Percentiles rank a stretch among this genome's conserved stretches.
Evolutionary conservation across 2,113 vertebrate genomes (phyloP).

Genomic region (Hymenochirus boettgeri): DNA sequence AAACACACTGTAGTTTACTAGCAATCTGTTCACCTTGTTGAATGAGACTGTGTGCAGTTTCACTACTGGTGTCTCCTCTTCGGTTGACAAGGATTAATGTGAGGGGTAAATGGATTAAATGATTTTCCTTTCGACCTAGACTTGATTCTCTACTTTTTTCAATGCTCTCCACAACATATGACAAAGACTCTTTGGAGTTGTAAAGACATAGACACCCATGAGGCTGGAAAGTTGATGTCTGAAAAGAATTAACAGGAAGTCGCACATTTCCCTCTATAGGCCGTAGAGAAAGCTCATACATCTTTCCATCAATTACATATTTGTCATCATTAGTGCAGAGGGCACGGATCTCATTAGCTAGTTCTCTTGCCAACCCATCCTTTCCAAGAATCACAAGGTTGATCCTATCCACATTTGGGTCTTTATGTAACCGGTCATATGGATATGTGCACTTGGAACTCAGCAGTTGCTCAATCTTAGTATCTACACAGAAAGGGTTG

Average conservation of each 20-base stretch:
- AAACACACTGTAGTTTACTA: constrained; percentile 80
- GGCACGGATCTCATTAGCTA: constrained; percentile 93
- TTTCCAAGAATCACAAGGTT: constrained; percentile 92
- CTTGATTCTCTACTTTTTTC: constrained; percentile 85
- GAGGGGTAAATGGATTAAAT: constrained; percentile 72
- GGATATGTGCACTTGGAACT: constrained; percentile 69
- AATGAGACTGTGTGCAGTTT: constrained; percentile 85
- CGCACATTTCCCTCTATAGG: constrained; percentile 95
- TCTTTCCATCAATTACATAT: constrained; percentile 85
- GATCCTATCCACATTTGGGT: constrained; percentile 74
- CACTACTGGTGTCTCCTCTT: constrained; percentile 81
- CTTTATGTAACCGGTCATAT: constrained; percentile 75
- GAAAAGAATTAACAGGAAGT: constrained; percentile 92
- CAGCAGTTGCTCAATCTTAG: constrained; percentile 84
- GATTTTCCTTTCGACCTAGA: constrained; percentile 74
- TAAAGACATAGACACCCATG: constrained; percentile 95
- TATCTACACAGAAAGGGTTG: constrained; percentile 79
- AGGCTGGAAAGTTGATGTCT: constrained; percentile 88
- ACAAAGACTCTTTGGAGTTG: constrained; percentile 92
- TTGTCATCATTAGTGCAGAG: constrained; percentile 89
- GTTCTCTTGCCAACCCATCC: constrained; percentile 85
- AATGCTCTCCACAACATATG: constrained; percentile 89
- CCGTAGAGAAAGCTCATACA: constrained; percentile 85
- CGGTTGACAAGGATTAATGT: constrained; percentile 85
- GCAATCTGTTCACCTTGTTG: constrained; percentile 89